Percentiles rank a stretch among this genome's conserved stretches.
These are phyloP conservation scores for Neofelis nebulosa DNA, from an alignment of 2,113 vertebrate genomes.

Conservation along the genomic window DNA sequence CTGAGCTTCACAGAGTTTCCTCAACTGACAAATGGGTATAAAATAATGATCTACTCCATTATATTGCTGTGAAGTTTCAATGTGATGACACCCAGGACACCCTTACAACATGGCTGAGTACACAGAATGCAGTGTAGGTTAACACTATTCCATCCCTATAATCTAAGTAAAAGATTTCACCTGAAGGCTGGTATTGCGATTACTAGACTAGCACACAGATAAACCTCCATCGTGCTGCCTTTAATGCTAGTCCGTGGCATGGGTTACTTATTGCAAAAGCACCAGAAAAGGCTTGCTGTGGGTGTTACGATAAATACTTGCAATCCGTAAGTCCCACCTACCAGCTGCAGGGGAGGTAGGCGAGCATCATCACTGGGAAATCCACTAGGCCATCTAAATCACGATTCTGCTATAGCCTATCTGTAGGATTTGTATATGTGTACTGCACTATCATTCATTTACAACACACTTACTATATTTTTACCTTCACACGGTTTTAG, in stretches of 20 bases:
- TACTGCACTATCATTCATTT: neutral
- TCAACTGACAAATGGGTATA: neutral
- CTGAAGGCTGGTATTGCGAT: neutral
- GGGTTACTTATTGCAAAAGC: neutral
- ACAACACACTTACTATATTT: neutral
- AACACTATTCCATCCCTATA: neutral
- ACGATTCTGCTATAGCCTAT: neutral
- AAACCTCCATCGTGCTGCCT: neutral
- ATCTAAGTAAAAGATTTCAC: neutral
- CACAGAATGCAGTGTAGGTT: neutral
- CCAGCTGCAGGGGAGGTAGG: neutral
- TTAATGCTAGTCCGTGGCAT: neutral
- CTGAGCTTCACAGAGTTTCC: neutral
- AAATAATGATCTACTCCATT: neutral
- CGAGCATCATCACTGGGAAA: neutral
- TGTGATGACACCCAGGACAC: neutral
- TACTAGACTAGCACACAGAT: neutral
- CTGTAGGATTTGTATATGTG: neutral
- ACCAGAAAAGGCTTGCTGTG: neutral
- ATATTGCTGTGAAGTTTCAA: neutral
- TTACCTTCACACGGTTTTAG: neutral
- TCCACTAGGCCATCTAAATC: neutral
- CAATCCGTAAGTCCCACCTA: neutral
- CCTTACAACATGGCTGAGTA: neutral
- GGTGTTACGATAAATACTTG: neutral